Conservation (phyloP, 2,888 invertebrate genomes). For the Cryptus viduatorius region DNA sequence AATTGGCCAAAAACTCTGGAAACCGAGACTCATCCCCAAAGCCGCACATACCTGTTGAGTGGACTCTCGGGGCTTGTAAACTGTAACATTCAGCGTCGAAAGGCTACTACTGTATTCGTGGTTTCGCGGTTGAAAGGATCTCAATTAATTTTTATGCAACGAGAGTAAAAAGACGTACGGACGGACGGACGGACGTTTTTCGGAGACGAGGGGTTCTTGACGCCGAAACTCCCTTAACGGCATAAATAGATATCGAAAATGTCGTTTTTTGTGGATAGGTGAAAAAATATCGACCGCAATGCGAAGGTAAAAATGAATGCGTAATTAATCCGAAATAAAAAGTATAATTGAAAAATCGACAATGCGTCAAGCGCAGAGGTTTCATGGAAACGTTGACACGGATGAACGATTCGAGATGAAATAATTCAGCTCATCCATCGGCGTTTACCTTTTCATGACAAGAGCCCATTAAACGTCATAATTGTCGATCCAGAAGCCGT, state of each 20-base stretch:
- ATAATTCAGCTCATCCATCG: background rate
- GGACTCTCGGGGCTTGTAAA: slow-evolving; percentile 72
- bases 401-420: background rate
- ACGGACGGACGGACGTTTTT: background rate
- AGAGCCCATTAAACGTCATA: slow-evolving; percentile 23
- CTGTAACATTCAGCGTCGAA: slow-evolving; percentile 52
- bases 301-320: background rate
- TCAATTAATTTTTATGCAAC: slow-evolving; percentile 71
- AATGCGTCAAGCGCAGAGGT: no score
- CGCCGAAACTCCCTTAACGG: background rate
- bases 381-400: no score
- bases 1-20: slow-evolving; percentile 56
- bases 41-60: slow-evolving; percentile 75
- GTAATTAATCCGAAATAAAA: background rate
- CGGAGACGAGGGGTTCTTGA: background rate
- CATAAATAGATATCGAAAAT: no score
- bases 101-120: slow-evolving; percentile 30
- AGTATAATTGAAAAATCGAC: background rate
- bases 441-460: background rate
- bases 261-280: background rate
- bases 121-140: slow-evolving; percentile 69
- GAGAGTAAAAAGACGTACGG: slow-evolving; percentile 35
- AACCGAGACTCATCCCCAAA: slow-evolving; percentile 46
- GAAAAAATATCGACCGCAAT: background rate
- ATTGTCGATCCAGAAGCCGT: slow-evolving; percentile 46